Base-by-base conservation (phyloP, 2,797 vertebrate species). In the Brotula barbata region DNA sequence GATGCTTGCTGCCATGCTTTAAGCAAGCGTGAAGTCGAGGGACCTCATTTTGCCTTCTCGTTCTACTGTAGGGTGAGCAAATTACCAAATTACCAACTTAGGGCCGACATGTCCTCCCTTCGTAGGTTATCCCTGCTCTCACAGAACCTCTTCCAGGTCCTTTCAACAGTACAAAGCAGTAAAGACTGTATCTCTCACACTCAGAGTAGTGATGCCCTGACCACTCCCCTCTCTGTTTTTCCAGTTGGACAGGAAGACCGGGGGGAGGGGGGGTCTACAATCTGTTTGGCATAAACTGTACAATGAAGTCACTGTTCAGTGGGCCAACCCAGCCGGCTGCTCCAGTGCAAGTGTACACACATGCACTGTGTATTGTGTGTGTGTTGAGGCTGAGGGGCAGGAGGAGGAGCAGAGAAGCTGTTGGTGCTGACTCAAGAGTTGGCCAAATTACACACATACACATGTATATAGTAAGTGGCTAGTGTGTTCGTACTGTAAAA, bases 261-360 rank as follows among this genome's bases (percentile, higher is more conserved):
- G 61, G 62, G 69, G 70, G 28, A 64, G 43, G 45, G 42, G 47
- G 23, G 69, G 58, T 71, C 61, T 68, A 74, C 86, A 87, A 85
- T 89, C 87, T 90, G 87, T 87, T 92, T 87, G 81, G 86, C 85
- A 88, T 86, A 81, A 87, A 83, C 42, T 48, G 62, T 71, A 90
- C 89, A 91, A 89, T 90, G 85, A 85, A 89, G 88, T 83, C 85
- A 88, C 73, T 90, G 90, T 91, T 85, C 64, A 63, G 64, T 50
- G 73, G 75, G 79, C 81, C 83, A 85, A 56, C 66, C 71, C 59
- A 74, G 72, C 34, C 80, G 59, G 56, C 33, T 15, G 44, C 45
- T 10, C 52, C 49, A 34, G 46, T 31, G 50, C 64, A 41, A 40
- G 20, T 28, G 34, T 21, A 31, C 37, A 19, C 16, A 21, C 25